Base-by-base conservation (phyloP, 2,888 invertebrate species). In the Camponotus fellah region DNA sequence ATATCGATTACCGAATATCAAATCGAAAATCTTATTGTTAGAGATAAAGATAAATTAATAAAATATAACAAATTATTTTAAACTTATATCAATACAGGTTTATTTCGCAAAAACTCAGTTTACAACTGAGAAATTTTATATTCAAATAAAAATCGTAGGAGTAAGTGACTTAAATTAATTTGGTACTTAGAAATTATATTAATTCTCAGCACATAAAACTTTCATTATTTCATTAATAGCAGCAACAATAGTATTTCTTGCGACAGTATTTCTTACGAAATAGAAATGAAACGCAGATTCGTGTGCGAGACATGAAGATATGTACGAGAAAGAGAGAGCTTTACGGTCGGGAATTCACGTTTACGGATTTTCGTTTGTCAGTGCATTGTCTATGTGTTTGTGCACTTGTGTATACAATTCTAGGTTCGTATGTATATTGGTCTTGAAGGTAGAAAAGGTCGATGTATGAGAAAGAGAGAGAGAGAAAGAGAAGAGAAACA, bases 241-340 rank as follows among this genome's bases (percentile, higher is more conserved):
- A 90, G 91, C 88, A 90, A 88, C 90, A 88, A 85, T 86, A 88
- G 87, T 90, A 89, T 88, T 86, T 91, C 72, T 62, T 89, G 92
- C 90, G 88, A 85, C 87, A 88, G 87, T 90, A 89, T 88, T 86
- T 91, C 72, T 62, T 85, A 85, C 84, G 86, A 87, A 88, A 43
- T 32, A 85, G 87, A 91, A 92, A 90, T 86, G 86, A 89, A 89
- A 86, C 88, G 85, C 83, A 72, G 82, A 83, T 88, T 87, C 82
- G 83, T 82, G 79, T 82, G 66, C 71, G 58, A 85, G 32, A 66
- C 75, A 34, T 32, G 68, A 65, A 76, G 53, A 77, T 83, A 76
- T 85, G 79, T 76, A 79, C 65, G 81, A 62, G 53, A 64, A 68
- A 82, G 72, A 80, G 84, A 62, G 66, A 75, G 83, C 82, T 86